phyloP scores from a whole-genome alignment of 2,888 invertebrate genomes.

The Buathra laborator region DNA sequence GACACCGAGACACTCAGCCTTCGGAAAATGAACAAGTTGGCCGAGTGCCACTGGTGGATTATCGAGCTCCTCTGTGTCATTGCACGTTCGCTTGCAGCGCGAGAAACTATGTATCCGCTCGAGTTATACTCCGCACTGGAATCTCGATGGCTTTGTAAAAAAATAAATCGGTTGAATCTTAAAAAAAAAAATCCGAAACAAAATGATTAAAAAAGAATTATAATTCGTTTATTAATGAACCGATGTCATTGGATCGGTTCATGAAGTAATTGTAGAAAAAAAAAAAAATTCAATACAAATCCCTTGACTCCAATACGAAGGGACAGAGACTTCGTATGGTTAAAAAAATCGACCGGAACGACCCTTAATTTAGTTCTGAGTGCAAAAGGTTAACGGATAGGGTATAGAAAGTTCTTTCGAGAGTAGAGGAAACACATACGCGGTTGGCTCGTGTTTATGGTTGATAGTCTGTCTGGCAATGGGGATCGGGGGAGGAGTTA shows the following conservation, averaged over 20 bases:
- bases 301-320: conserved; percentile 17
- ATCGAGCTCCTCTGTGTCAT: conserved; percentile 75
- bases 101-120: conserved; percentile 38
- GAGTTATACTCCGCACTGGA: conserved; percentile 22
- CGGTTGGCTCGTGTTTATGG: conserved; percentile 54
- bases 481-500: conserved; percentile 44
- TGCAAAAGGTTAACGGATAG: conserved; percentile 73
- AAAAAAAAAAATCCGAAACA: background rate
- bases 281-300: conserved; percentile 33
- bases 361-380: conserved; percentile 78
- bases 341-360: conserved; percentile 74
- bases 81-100: conserved; percentile 50
- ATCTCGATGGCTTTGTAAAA: background rate
- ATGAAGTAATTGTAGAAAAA: background rate
- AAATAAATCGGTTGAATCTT: background rate
- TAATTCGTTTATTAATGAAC: background rate
- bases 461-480: conserved; percentile 59
- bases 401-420: conserved; percentile 3
- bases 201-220: background rate
- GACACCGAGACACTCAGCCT: conserved; percentile 36
- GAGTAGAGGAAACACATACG: conserved; percentile 69
- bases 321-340: conserved; percentile 32
- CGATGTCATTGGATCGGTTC: background rate
- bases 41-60: conserved; percentile 76
- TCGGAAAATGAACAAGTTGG: conserved; percentile 73